Conservation (phyloP, 2,797 vertebrate genomes). For the Hoplostethus mediterraneus region DNA sequence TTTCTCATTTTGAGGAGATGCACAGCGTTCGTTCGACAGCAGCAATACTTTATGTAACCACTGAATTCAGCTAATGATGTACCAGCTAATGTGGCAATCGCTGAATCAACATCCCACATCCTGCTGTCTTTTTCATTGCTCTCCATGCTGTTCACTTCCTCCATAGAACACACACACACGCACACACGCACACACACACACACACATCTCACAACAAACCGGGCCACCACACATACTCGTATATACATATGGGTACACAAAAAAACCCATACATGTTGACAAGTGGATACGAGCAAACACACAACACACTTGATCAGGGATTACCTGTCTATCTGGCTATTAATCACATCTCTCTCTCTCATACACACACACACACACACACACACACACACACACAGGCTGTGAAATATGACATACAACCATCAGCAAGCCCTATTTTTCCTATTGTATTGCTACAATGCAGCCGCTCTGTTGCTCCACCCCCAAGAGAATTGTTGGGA, state of each 20-base stretch:
- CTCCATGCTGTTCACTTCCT: constrained; percentile 57
- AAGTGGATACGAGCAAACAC: background rate
- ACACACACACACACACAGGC: background rate
- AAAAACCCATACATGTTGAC: background rate
- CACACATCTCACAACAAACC: constrained; percentile 18
- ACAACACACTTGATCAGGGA: constrained; percentile 36
- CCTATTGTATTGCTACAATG: background rate
- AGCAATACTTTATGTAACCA: constrained; percentile 51
- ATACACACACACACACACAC: background rate
- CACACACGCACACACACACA: background rate
- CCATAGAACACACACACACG: constrained; percentile 21
- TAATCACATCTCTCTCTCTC: constrained; percentile 16
- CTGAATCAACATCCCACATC: constrained; percentile 59
- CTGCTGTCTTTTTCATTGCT: constrained; percentile 49
- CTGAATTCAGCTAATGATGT: constrained; percentile 62
- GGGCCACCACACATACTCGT: background rate
- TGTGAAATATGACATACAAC: background rate
- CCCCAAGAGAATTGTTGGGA: constrained; percentile 15
- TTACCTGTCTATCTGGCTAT: constrained; percentile 58
- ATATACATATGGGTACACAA: background rate
- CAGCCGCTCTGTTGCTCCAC: constrained; percentile 18
- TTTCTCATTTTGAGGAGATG: constrained; percentile 14
- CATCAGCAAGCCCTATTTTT: constrained; percentile 7
- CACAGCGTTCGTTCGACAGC: constrained; percentile 45
- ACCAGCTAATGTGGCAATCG: constrained; percentile 63